Evolutionary conservation across 2,888 invertebrate genomes (phyloP), one percentile per base, ranked within the genome.

Genomic region (Helobdella robusta): DNA sequence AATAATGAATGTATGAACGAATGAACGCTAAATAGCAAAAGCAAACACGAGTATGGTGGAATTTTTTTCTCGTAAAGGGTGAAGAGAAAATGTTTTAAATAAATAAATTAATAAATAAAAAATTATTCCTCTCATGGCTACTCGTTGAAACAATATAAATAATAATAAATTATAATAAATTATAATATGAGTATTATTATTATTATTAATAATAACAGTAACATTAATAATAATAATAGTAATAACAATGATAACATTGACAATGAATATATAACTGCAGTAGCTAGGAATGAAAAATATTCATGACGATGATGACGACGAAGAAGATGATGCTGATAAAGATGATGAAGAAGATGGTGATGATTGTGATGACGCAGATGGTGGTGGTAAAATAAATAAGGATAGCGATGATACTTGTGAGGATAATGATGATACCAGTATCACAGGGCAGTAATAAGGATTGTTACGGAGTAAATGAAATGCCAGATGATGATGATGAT

Each of bases 211-310:
- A n/a, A n/a, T n/a, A n/a, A n/a, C n/a, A n/a, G n/a, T n/a, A n/a
- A n/a, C n/a, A n/a, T n/a, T 52, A 35, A 50, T 54, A 35, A 63
- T 63, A 35, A 63, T 54, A 23, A 63, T 52, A 25, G 20, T 54
- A 25, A 54, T 54, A 23, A 63, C 35, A 15, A 54, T 52, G 34
- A 54, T 63, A 35, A 34, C n/a, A 23, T 20, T 62, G 48, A 30
- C 23, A 34, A 58, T 58, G 58, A 58, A 32, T 30, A 58, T 58
- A 23, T 3, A 15, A 5, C n/a, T 2, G 56, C 4, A 30, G 20
- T 30, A n/a, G n/a, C 28, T 56, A n/a, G 30, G 48, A 48, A 25
- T 48, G 48, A 5, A 48, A 48, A 25, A 48, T 25, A 3, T 48
- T 8, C 25, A 20, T 8, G 48, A 15, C 48, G 25, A 11, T 25